Conservation (phyloP, 2,888 invertebrate genomes). For the Chloromyia formosa region DNA sequence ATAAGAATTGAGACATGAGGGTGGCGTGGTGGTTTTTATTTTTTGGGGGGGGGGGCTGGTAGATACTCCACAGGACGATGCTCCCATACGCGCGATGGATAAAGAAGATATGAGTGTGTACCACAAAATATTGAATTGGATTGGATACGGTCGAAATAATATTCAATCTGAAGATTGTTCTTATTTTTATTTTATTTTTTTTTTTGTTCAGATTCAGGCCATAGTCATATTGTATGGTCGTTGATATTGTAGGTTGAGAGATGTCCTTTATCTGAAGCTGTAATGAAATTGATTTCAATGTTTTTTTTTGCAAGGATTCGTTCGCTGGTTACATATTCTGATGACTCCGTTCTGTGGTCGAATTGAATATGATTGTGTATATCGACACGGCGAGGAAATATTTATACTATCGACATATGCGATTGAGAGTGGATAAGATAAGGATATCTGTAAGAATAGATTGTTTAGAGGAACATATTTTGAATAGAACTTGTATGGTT, state of each 20-base stretch:
- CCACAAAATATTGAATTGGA: background rate
- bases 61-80: too few species aligned
- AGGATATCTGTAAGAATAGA: too few species aligned
- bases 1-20: conserved; percentile 6
- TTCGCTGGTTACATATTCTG: too few species aligned
- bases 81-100: background rate
- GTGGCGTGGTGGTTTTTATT: background rate
- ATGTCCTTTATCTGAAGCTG: background rate
- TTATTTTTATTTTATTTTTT: background rate
- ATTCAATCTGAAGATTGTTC: conserved; percentile 32
- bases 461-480: too few species aligned
- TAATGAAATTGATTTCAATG: background rate
- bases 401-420: too few species aligned
- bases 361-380: too few species aligned
- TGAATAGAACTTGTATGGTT: too few species aligned
- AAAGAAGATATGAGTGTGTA: background rate
- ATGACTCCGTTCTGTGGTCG: too few species aligned
- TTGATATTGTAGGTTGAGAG: background rate
- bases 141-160: conserved; percentile 7
- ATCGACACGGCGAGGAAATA: too few species aligned
- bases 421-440: too few species aligned
- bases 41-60: too few species aligned
- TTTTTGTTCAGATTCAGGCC: background rate
- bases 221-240: background rate
- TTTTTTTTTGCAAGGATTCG: too few species aligned